These are phyloP conservation scores for Mungos mungo DNA, from an alignment of 2,113 vertebrate species.

Conservation along the genomic window DNA sequence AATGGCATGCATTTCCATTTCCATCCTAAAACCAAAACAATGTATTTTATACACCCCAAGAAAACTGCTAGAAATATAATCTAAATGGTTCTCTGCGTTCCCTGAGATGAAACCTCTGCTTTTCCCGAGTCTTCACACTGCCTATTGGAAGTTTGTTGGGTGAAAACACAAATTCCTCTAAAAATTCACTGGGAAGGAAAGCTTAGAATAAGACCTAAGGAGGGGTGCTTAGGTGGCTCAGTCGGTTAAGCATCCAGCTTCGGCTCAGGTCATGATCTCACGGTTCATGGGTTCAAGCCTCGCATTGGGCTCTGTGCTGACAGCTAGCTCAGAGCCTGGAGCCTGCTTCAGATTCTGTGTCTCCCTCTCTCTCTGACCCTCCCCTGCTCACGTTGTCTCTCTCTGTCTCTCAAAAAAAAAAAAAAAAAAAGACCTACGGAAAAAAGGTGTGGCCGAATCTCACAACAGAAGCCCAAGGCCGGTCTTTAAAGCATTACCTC, in stretches of 20 bases:
- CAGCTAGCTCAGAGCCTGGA: too few relatives aligned
- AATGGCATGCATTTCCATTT: conserved; percentile 96
- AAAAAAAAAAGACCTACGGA: background rate
- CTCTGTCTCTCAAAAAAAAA: too few relatives aligned
- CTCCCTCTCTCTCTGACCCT: too few relatives aligned
- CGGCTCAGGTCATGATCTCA: too few relatives aligned
- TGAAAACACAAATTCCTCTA: background rate
- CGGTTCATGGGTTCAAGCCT: too few relatives aligned
- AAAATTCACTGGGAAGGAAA: background rate
- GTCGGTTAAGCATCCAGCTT: too few relatives aligned
- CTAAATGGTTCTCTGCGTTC: background rate
- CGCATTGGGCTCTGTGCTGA: too few relatives aligned
- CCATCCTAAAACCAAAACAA: conserved; percentile 81
- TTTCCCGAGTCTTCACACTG: background rate
- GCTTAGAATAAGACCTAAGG: background rate
- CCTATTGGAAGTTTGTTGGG: background rate
- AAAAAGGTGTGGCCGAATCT: background rate
- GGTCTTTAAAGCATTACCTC: background rate
- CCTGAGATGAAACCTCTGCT: background rate
- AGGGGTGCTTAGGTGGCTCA: too few relatives aligned
- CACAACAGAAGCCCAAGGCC: background rate
- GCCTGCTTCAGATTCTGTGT: too few relatives aligned
- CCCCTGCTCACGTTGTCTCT: too few relatives aligned
- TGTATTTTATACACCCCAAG: background rate
- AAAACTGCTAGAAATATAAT: conserved; percentile 1